Percentiles rank a stretch among this genome's conserved stretches.
Conservation (phyloP, 2,113 vertebrate genomes). For the Glaucidium brasilianum region DNA sequence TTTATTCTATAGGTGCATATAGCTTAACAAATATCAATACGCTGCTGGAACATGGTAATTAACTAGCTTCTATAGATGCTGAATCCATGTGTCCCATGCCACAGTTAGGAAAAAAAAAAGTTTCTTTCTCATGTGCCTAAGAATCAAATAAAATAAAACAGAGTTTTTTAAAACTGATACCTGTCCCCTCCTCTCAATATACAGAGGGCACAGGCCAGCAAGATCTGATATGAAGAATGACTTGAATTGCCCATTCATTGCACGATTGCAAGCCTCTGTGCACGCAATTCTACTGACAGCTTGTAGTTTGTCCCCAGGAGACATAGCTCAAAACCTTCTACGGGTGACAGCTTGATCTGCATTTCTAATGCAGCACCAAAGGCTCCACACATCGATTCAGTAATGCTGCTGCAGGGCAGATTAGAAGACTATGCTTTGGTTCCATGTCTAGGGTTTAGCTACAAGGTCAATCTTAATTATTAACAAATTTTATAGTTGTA, state of each 20-base stretch:
- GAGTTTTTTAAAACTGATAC: background rate
- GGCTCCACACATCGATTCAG: background rate
- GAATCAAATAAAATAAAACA: background rate
- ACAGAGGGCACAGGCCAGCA: background rate
- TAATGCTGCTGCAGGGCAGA: background rate
- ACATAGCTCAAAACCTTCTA: background rate
- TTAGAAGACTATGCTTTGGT: background rate
- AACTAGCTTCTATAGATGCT: background rate
- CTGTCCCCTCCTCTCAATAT: background rate
- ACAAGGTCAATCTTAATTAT: background rate
- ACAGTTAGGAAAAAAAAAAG: background rate
- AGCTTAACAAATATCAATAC: constrained; percentile 2
- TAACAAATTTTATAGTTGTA: background rate
- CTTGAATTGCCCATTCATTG: background rate
- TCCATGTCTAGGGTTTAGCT: background rate
- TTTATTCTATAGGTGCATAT: background rate
- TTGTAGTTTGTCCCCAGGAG: background rate
- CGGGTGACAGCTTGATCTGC: background rate
- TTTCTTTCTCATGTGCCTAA: background rate
- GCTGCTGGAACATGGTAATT: background rate
- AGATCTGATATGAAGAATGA: background rate
- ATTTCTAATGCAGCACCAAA: background rate
- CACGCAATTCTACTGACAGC: background rate
- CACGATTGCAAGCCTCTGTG: background rate
- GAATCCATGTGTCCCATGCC: background rate